phyloP scores from a whole-genome alignment of 1,140 invertebrate genomes.

The Cherax quadricarinatus region DNA sequence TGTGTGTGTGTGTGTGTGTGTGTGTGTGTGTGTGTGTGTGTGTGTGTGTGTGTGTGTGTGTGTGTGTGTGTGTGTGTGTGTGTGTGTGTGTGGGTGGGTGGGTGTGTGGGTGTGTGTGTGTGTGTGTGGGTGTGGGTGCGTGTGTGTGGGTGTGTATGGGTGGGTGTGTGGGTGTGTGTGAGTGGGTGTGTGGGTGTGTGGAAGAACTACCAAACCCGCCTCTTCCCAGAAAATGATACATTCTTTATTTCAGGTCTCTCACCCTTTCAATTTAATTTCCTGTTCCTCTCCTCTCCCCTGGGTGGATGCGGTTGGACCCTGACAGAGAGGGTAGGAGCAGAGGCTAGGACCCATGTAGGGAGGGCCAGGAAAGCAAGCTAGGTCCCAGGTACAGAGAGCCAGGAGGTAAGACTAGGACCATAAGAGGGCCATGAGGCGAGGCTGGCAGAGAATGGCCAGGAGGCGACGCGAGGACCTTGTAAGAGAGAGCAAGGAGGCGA shows the following conservation, averaged over 20 bases:
- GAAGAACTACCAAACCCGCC: neutral
- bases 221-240: slow-evolving; percentile 16
- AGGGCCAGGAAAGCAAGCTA: too few species aligned
- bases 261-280: slow-evolving; percentile 47
- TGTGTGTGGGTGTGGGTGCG: neutral
- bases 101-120: neutral
- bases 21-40: neutral
- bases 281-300: slow-evolving; percentile 8
- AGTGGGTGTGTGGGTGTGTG: too few species aligned
- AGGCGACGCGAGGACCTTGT: too few species aligned
- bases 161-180: neutral
- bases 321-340: slow-evolving; percentile 9
- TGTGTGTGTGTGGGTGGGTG: too few species aligned
- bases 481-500: neutral
- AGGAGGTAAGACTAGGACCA: too few species aligned
- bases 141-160: too few species aligned
- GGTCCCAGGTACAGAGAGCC: too few species aligned
- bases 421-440: too few species aligned
- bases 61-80: too few species aligned
- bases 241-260: slow-evolving; percentile 37
- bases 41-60: too few species aligned
- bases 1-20: too few species aligned
- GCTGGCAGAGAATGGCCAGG: too few species aligned
- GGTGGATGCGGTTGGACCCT: neutral
- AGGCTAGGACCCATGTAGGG: neutral